A percentile compares a stretch with the other conserved stretches of the same genome.
Evolutionary conservation across 1,140 invertebrate genomes (phyloP).

Genomic region (Orchestia grillus): DNA sequence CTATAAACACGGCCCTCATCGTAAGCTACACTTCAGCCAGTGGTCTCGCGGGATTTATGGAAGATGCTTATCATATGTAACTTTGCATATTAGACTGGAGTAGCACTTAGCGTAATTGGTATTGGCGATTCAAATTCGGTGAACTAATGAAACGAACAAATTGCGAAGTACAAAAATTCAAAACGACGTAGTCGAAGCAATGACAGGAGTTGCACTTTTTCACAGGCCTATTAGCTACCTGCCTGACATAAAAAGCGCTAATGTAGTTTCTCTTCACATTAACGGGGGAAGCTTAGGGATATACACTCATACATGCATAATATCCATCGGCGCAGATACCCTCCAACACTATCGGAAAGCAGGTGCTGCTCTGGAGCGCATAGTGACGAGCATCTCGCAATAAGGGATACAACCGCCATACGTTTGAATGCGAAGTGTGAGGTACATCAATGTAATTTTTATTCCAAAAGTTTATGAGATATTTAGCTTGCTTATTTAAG

Average conservation of each 20-base stretch:
- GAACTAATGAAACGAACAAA: not conserved
- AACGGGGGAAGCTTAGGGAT: not conserved
- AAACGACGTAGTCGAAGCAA: not conserved
- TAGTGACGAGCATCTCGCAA: no score
- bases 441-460: not conserved
- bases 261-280: not conserved
- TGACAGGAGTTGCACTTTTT: not conserved
- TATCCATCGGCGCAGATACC: not conserved
- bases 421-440: no score
- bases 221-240: not conserved
- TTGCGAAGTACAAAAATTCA: not conserved
- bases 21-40: not conserved
- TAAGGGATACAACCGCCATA: no score
- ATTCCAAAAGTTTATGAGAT: not conserved
- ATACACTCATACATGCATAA: not conserved
- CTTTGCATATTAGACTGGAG: not conserved
- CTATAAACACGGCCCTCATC: not conserved
- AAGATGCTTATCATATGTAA: not conserved
- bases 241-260: not conserved
- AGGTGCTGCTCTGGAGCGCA: no score
- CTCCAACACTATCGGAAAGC: not conserved
- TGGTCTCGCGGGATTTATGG: not conserved
- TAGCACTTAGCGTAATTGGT: not conserved
- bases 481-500: not conserved
- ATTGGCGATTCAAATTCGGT: not conserved